Evolutionary conservation across 2,797 vertebrate species (phyloP).

Genomic region (Typhlichthys subterraneus): DNA sequence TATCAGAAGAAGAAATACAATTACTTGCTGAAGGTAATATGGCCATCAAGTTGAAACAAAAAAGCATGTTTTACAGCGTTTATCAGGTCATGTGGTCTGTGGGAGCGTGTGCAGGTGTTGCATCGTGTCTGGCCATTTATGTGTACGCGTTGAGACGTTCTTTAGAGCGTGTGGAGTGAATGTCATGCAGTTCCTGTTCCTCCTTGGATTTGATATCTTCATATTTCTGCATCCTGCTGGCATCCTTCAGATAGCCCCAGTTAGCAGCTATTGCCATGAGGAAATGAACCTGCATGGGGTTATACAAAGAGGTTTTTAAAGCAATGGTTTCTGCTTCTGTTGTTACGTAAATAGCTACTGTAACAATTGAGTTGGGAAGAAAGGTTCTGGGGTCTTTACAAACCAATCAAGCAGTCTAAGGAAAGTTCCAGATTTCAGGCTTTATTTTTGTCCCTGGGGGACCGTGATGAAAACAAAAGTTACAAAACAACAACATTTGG

Average conservation of each 20-base stretch:
- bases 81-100: constrained; percentile 37
- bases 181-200: constrained; percentile 89
- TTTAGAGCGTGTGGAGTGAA: constrained; percentile 91
- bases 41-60: too few relatives aligned
- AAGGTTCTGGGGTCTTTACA: too few relatives aligned
- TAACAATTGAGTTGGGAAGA: too few relatives aligned
- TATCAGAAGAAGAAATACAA: too few relatives aligned
- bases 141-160: constrained; percentile 91
- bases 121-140: constrained; percentile 70
- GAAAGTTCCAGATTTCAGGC: too few relatives aligned
- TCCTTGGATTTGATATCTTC: constrained; percentile 93
- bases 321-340: background rate
- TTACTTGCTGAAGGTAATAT: too few relatives aligned
- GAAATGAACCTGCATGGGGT: constrained; percentile 82
- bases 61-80: constrained; percentile 7
- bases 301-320: constrained; percentile 17
- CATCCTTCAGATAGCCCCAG: constrained; percentile 91
- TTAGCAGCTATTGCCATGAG: constrained; percentile 91
- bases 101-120: constrained; percentile 15
- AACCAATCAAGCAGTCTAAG: too few relatives aligned
- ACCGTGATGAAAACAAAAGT: too few relatives aligned
- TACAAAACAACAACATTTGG: too few relatives aligned
- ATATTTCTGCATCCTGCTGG: constrained; percentile 91
- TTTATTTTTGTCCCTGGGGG: too few relatives aligned
- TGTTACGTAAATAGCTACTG: too few relatives aligned